Evolutionary conservation across 2,888 invertebrate genomes (phyloP), one percentile per base, ranked within the genome.

Genomic region (Athalia rosae): DNA sequence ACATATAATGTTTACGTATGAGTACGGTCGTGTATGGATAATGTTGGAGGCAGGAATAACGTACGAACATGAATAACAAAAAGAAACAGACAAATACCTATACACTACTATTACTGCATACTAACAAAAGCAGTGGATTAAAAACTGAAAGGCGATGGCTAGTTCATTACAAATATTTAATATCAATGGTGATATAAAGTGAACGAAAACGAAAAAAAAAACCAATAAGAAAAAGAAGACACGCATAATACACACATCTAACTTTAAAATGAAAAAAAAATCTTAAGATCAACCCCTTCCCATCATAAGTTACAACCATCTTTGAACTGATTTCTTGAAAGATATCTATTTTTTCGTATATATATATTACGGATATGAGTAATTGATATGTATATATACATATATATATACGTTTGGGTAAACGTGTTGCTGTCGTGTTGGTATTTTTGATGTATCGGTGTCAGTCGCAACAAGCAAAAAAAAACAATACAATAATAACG

Each of bases 341-440:
- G 59, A 71, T 71, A 71, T 71, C 66, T 76, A 74, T 66, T 80
- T 76, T 76, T 79, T 79, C 81, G 80, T 81, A 81, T 81, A 78
- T 82, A 78, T 81, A 79, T 78, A 79, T 79, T 79, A 79, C 80
- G 77, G 77, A 79, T 63, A 69, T 76, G 77, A 74, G 53, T 83
- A 86, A 83, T 84, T 80, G 81, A 85, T 87, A 85, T 84, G 59
- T 71, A 71, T 28, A 13, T 45, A 15, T 50, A 50, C 8, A 50
- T 8, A 50, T 50, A 8, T 50, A 50, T 86, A 84, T 80, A 84
- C 83, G 81, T 83, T 84, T 80, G 84, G 80, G 81, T 83, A 84
- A 86, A 85, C 85, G 84, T 86, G 83, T 85, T 81, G 83, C 83
- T 85, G 84, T 85, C 84, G 83, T 87, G 84, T 86, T 85, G 83